Base-by-base conservation (phyloP, 2,888 invertebrate genomes). In the Lithophane leautieri region DNA sequence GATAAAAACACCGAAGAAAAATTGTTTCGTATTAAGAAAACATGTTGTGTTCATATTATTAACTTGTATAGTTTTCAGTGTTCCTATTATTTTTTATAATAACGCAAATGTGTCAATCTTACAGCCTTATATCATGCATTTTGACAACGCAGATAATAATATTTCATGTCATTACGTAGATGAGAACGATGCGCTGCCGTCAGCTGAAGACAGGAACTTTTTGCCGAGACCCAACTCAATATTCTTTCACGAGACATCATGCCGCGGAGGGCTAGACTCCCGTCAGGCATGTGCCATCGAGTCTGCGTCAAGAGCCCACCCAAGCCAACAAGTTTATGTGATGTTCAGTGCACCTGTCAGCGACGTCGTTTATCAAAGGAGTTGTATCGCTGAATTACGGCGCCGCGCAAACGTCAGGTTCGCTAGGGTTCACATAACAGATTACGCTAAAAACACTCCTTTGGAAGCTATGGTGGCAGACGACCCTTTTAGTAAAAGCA, bases 191-290 rank as follows among this genome's bases (percentile, higher is more conserved):
- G 84, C 74, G 14, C 70, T 93, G 14, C 86, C 89, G 1, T 89
- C 90, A 22, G 82, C 85, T 6, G 88, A 91, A 28, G 79, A 76
- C 22, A 78, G 79, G 0, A 85, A 85, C n/a, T 87, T 86, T 72
- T 70, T 71, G 11, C 94, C n/a, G 80, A 82, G 11, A 89, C 92
- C 69, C 94, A 95, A 28, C 90, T 97, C 97, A 14, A 97, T 98
- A 82, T 98, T 97, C 90, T 98, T 98, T 88, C 97, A 97, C 83
- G 97, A 98, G 89, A 97, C 98, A 0, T 97, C 97, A 0, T 98
- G 97, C 87, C 95, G 92, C 1, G 95, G 96, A 11, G 89, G 92
- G 0, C 90, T 98, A 50, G 96, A 94, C 40, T 89, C 97, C 0
- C 94, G 98, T 25, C 97, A 98, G 89, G 97, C 97, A 0, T 98